Conservation (phyloP, 2,888 invertebrate genomes). For the Idaea dimidiata region DNA sequence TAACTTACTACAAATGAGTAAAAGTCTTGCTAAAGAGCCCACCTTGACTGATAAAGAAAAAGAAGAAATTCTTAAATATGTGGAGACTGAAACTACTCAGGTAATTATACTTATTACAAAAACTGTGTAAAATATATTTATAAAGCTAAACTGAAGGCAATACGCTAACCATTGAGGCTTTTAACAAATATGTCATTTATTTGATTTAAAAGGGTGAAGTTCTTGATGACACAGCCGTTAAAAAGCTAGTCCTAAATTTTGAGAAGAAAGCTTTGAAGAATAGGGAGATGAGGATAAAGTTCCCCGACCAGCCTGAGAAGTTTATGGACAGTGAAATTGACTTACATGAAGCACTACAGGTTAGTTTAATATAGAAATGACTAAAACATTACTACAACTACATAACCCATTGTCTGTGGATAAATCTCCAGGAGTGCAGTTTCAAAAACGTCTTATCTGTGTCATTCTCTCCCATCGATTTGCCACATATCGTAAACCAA, state of each 20-base stretch:
- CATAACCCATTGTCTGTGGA: too few relatives aligned
- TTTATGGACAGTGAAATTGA: conserved; percentile 99
- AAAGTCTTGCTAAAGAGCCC: conserved; percentile 81
- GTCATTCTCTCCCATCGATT: too few relatives aligned
- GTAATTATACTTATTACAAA: conserved; percentile 51
- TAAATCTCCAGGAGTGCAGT: too few relatives aligned
- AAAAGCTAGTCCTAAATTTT: conserved; percentile 93
- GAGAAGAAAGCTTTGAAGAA: conserved; percentile 97
- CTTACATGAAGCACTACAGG: conserved; percentile 93
- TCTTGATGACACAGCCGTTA: conserved; percentile 92
- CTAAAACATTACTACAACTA: too few relatives aligned
- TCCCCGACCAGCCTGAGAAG: conserved; percentile 97
- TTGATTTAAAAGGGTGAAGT: conserved; percentile 85
- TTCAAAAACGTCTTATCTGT: too few relatives aligned
- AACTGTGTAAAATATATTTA: background rate
- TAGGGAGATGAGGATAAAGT: conserved; percentile 99
- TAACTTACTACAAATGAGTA: conserved; percentile 58
- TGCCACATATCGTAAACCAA: too few relatives aligned
- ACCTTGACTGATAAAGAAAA: conserved; percentile 86
- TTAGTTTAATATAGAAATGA: conserved; percentile 33
- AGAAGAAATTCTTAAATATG: conserved; percentile 89
- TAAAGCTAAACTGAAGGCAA: background rate
- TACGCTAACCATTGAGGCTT: background rate
- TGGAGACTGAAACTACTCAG: conserved; percentile 90
- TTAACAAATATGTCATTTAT: background rate